Evolutionary conservation across 2,888 invertebrate genomes (phyloP).

Genomic region (Xestobium rufovillosum): DNA sequence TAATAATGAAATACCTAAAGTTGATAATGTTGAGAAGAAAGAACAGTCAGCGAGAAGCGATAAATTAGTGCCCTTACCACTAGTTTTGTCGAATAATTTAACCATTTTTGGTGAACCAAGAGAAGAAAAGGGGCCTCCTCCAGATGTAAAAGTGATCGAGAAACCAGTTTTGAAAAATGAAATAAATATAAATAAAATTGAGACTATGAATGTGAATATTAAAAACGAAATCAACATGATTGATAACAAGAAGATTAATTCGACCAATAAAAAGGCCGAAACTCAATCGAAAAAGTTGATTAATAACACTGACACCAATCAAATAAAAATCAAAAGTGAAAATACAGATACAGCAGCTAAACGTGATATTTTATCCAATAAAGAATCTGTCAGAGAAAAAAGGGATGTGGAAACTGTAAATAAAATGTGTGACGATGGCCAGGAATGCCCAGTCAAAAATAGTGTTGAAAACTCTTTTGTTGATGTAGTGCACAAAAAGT

Average conservation of each 20-base stretch:
- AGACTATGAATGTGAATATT: conserved; percentile 8
- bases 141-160: neutral
- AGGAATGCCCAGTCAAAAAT: too few species aligned
- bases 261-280: too few species aligned
- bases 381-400: neutral
- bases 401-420: too few species aligned
- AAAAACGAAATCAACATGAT: conserved; percentile 1
- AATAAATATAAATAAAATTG: conserved; percentile 1
- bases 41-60: too few species aligned
- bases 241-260: too few species aligned
- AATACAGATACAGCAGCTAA: neutral
- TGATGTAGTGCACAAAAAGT: too few species aligned
- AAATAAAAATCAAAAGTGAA: neutral
- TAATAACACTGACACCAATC: neutral
- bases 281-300: too few species aligned
- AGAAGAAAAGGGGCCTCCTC: too few species aligned
- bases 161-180: neutral
- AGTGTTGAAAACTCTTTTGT: too few species aligned
- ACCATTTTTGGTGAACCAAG: conserved; percentile 10
- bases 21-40: neutral
- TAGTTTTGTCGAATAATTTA: conserved; percentile 8
- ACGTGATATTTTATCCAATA: conserved; percentile 1
- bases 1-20: neutral
- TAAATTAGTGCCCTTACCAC: neutral
- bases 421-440: too few species aligned